Evolutionary conservation across 2,797 vertebrate genomes (phyloP).

Genomic region (Eulemur coronatus): DNA sequence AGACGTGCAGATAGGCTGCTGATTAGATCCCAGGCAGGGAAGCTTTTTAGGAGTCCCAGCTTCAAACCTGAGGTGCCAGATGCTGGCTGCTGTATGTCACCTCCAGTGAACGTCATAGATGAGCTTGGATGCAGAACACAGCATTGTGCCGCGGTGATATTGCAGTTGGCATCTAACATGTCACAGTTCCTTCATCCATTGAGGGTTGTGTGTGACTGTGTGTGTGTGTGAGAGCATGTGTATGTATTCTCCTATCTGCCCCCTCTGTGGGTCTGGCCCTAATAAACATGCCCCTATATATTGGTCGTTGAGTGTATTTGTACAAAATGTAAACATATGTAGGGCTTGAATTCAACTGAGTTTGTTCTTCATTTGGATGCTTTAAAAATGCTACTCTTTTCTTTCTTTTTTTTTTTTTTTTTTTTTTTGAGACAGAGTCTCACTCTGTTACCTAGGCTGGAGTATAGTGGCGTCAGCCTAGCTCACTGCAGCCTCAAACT

Average conservation of each 20-base stretch:
- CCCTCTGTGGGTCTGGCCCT: fast-evolving
- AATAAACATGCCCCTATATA: fast-evolving
- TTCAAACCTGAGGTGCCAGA: fast-evolving
- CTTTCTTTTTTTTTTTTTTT: not conserved
- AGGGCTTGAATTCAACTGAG: not conserved
- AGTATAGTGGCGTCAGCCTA: too few relatives aligned
- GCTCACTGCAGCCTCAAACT: too few relatives aligned
- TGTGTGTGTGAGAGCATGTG: fast-evolving
- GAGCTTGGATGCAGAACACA: fast-evolving
- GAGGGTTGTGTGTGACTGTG: fast-evolving
- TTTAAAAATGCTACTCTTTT: not conserved
- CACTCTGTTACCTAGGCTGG: not conserved
- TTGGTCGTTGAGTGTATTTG: fast-evolving
- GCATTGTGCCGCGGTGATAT: fast-evolving
- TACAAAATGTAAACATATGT: not conserved
- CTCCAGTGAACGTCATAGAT: fast-evolving
- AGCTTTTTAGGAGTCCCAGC: not conserved
- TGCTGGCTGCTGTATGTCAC: fast-evolving
- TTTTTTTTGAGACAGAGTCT: not conserved
- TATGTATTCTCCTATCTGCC: fast-evolving
- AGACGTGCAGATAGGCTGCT: not conserved
- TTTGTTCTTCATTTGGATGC: fast-evolving
- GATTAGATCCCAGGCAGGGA: not conserved
- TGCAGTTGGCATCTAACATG: too few relatives aligned
- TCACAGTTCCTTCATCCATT: fast-evolving